Evolutionary conservation across 1,140 invertebrate species (phyloP).

Genomic region (Drosophila paulistorum): DNA sequence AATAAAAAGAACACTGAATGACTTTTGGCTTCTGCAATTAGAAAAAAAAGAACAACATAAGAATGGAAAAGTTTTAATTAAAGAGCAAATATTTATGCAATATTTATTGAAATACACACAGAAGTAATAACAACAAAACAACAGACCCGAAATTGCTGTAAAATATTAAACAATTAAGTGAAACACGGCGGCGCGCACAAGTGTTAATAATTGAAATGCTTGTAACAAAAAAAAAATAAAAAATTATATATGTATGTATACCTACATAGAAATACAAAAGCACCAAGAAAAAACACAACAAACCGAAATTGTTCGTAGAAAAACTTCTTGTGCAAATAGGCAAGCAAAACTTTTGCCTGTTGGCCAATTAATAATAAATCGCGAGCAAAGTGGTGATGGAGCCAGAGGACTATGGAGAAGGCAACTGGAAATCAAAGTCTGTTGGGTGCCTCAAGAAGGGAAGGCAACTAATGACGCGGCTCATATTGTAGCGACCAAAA

Average conservation of each 20-base stretch:
- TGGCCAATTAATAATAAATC: slow-evolving; percentile 77
- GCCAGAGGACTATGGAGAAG: background rate
- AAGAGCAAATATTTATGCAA: slow-evolving; percentile 69
- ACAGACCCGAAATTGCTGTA: slow-evolving; percentile 49
- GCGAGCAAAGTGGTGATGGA: slow-evolving; percentile 20
- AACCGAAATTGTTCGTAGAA: slow-evolving; percentile 15
- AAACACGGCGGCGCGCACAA: slow-evolving; percentile 52
- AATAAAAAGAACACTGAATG: background rate
- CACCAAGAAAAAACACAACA: slow-evolving; percentile 14
- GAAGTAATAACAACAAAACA: slow-evolving; percentile 30
- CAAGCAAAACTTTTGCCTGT: slow-evolving; percentile 47
- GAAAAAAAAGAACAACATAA: slow-evolving; percentile 28
- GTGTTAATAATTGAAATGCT: slow-evolving; percentile 77
- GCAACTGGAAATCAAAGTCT: slow-evolving; percentile 49
- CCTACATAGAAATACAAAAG: background rate
- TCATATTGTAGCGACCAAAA: slow-evolving; percentile 52
- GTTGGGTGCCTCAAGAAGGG: background rate
- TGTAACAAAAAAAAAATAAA: background rate
- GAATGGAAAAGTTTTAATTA: slow-evolving; percentile 68
- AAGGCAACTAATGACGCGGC: slow-evolving; percentile 68
- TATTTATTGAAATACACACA: slow-evolving; percentile 56
- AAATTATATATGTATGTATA: background rate
- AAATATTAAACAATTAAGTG: slow-evolving; percentile 71
- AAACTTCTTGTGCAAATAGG: slow-evolving; percentile 66
- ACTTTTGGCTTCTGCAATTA: slow-evolving; percentile 43